A percentile compares a stretch with the other conserved stretches of the same genome.
Conservation (phyloP, 1,140 invertebrate genomes). For the Drosophila ananassae region DNA sequence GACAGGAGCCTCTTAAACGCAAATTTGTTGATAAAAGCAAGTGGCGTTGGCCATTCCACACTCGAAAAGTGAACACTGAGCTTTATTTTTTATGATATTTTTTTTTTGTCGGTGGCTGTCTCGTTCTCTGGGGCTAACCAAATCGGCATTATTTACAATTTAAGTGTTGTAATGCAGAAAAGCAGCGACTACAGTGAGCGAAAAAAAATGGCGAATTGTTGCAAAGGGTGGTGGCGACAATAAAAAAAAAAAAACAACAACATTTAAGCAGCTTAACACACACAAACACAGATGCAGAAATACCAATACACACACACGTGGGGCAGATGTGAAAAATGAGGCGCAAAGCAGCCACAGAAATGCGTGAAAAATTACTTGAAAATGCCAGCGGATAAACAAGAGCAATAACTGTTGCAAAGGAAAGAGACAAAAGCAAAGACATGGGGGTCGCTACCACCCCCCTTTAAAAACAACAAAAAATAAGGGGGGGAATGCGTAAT, state of each 20-base stretch:
- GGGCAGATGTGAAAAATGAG: slow-evolving; percentile 70
- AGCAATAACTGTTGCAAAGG: slow-evolving; percentile 18
- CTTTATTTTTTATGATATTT: slow-evolving; percentile 3
- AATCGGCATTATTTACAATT: slow-evolving; percentile 78
- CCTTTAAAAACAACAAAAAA: slow-evolving; percentile 5
- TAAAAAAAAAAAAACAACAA: slow-evolving; percentile 63
- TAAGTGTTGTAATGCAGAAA: slow-evolving; percentile 75
- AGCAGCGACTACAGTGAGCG: slow-evolving; percentile 33
- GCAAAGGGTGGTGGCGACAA: slow-evolving; percentile 51
- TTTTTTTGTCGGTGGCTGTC: slow-evolving; percentile 1
- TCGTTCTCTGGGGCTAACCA: slow-evolving; percentile 33
- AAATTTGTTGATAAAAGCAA: slow-evolving; percentile 81
- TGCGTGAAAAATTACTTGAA: slow-evolving; percentile 81
- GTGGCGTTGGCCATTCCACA: slow-evolving; percentile 79
- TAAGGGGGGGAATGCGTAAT: slow-evolving; percentile 35
- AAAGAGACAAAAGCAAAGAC: slow-evolving; percentile 18
- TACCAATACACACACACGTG: slow-evolving; percentile 11
- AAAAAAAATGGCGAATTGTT: slow-evolving; percentile 60
- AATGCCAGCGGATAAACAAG: slow-evolving; percentile 70
- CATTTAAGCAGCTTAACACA: slow-evolving; percentile 77
- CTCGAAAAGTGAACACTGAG: slow-evolving; percentile 37
- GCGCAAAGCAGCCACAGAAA: slow-evolving; percentile 79
- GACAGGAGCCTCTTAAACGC: slow-evolving; percentile 72
- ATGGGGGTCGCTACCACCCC: slow-evolving; percentile 2
- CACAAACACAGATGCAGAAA: slow-evolving; percentile 16